phyloP scores from a whole-genome alignment of 2,797 vertebrate genomes.

The Argyrosomus regius region DNA sequence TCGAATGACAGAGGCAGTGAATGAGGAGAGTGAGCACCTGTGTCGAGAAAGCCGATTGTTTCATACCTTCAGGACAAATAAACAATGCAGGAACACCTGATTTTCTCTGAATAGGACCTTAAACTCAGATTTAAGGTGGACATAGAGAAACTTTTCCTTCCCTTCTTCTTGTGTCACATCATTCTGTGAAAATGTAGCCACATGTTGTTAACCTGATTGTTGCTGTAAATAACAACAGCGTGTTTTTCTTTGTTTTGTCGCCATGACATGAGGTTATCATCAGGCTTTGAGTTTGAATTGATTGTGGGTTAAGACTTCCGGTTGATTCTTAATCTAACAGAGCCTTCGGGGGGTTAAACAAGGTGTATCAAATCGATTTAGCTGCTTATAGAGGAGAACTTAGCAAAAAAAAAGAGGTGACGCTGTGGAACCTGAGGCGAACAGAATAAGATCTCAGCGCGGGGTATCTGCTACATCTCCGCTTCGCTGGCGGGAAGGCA shows the following conservation, averaged over 20 bases:
- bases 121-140: neutral
- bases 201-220: neutral
- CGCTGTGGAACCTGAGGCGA: conserved; percentile 48
- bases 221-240: conserved; percentile 45
- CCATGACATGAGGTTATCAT: conserved; percentile 55
- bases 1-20: too few relatives aligned
- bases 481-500: conserved; percentile 53
- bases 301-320: conserved; percentile 63
- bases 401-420: conserved; percentile 34
- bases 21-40: too few relatives aligned
- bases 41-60: too few relatives aligned
- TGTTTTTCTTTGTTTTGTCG: conserved; percentile 5
- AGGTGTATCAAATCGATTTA: conserved; percentile 73
- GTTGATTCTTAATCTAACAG: conserved; percentile 63
- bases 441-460: conserved; percentile 61
- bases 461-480: conserved; percentile 71
- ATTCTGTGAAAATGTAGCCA: neutral
- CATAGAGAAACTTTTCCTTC: neutral
- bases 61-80: too few relatives aligned
- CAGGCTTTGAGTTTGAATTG: conserved; percentile 42
- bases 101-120: too few relatives aligned
- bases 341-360: conserved; percentile 59
- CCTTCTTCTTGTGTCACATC: too few relatives aligned
- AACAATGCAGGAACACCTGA: too few relatives aligned
- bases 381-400: conserved; percentile 51